These are phyloP conservation scores for Phenganax subtilis DNA, from an alignment of 92 coral and sea anemone genomes.

Conservation along the genomic window DNA sequence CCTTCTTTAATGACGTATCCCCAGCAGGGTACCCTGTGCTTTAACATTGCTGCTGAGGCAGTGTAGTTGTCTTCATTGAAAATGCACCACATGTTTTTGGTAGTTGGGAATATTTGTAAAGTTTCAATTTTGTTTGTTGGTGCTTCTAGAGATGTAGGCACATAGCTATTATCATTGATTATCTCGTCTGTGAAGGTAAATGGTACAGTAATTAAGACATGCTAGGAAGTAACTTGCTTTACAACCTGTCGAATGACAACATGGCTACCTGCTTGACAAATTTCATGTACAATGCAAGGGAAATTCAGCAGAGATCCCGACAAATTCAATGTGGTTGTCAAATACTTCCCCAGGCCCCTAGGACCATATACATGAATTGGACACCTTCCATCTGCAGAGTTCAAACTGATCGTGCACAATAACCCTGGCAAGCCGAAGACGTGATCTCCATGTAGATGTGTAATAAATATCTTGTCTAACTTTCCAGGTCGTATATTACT, in stretches of 20 bases:
- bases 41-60: constrained; percentile 77
- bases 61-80: constrained; percentile 59
- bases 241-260: background rate
- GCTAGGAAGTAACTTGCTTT: no score
- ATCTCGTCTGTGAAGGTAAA: background rate
- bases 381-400: constrained; percentile 53
- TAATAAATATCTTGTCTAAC: constrained; percentile 80
- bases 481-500: constrained; percentile 73
- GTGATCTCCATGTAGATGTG: constrained; percentile 97
- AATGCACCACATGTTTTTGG: constrained; percentile 58
- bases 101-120: constrained; percentile 17
- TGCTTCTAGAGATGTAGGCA: background rate
- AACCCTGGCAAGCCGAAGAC: constrained; percentile 90
- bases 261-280: constrained; percentile 55
- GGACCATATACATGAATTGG: constrained; percentile 85
- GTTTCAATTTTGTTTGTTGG: background rate
- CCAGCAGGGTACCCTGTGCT: constrained; percentile 73
- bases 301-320: constrained; percentile 75
- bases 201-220: background rate
- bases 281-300: constrained; percentile 73
- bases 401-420: constrained; percentile 76
- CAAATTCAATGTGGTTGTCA: constrained; percentile 59
- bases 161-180: background rate
- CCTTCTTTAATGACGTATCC: constrained; percentile 80
- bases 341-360: constrained; percentile 68